phyloP scores from a whole-genome alignment of 2,888 invertebrate species.

The Elgonia sp. region DNA sequence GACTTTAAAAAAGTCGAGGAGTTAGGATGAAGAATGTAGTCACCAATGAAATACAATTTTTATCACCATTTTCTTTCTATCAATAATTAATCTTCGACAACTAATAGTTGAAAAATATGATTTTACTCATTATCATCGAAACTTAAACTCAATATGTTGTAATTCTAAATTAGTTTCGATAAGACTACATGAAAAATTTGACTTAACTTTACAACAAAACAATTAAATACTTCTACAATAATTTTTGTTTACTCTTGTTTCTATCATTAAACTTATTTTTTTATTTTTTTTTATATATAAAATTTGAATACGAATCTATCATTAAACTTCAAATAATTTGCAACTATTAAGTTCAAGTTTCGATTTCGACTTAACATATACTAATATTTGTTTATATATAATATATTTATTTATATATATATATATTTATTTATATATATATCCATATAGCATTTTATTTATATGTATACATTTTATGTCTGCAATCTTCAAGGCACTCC shows the following conservation, averaged over 20 bases:
- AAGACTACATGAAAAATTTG: not conserved
- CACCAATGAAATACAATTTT: slow-evolving; percentile 27
- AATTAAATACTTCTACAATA: no score
- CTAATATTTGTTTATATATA: slow-evolving; percentile 73
- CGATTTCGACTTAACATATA: slow-evolving; percentile 37
- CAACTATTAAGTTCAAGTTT: slow-evolving; percentile 26
- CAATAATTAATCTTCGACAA: slow-evolving; percentile 76
- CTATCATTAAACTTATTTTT: no score
- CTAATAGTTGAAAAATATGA: slow-evolving; percentile 79
- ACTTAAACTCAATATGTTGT: slow-evolving; percentile 8
- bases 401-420: slow-evolving; percentile 62
- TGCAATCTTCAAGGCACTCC: slow-evolving; percentile 87
- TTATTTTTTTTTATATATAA: no score
- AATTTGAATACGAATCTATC: not conserved
- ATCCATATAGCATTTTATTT: slow-evolving; percentile 78
- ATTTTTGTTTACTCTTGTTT: no score
- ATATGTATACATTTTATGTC: slow-evolving; percentile 84
- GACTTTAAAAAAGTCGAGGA: not conserved
- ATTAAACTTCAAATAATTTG: not conserved
- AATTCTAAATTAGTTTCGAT: not conserved
- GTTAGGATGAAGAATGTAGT: slow-evolving; percentile 29
- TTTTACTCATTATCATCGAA: slow-evolving; percentile 78
- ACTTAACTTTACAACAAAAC: no score
- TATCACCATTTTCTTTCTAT: slow-evolving; percentile 44
- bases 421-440: slow-evolving; percentile 75